These are phyloP conservation scores for Ageneiosus marmoratus DNA, from an alignment of 2,113 vertebrate species.

Conservation along the genomic window DNA sequence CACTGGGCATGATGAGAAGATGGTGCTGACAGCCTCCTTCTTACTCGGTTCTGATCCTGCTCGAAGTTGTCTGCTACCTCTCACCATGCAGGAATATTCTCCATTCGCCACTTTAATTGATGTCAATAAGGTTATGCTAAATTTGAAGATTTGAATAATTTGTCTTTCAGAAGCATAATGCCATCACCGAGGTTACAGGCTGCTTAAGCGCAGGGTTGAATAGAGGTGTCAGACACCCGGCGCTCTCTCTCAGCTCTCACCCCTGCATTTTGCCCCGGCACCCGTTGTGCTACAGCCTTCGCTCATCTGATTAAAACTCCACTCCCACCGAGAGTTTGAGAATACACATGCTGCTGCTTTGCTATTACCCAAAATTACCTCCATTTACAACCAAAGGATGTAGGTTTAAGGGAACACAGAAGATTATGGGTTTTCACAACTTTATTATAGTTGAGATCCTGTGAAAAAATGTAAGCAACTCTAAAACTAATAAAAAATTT, in stretches of 20 bases:
- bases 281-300: constrained; percentile 39
- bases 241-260: constrained; percentile 48
- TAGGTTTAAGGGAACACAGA: constrained; percentile 33
- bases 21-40: not conserved
- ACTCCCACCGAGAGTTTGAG: constrained; percentile 54
- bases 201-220: constrained; percentile 60
- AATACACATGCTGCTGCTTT: constrained; percentile 43
- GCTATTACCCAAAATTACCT: constrained; percentile 54
- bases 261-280: constrained; percentile 32
- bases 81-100: constrained; percentile 71
- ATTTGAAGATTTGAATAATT: constrained; percentile 73
- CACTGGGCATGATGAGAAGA: not conserved
- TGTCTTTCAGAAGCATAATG: constrained; percentile 60
- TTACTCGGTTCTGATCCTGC: not conserved
- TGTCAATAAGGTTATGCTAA: constrained; percentile 80
- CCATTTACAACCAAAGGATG: constrained; percentile 50
- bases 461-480: not conserved
- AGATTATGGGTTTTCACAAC: constrained; percentile 45
- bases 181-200: constrained; percentile 58
- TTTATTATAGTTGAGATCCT: constrained; percentile 35
- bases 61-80: constrained; percentile 62
- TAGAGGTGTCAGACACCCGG: constrained; percentile 61
- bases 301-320: constrained; percentile 58
- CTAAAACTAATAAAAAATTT: not conserved
- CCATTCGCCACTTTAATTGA: constrained; percentile 76